Conservation (phyloP, 2,888 invertebrate species). For the Scaptomyza parva region DNA sequence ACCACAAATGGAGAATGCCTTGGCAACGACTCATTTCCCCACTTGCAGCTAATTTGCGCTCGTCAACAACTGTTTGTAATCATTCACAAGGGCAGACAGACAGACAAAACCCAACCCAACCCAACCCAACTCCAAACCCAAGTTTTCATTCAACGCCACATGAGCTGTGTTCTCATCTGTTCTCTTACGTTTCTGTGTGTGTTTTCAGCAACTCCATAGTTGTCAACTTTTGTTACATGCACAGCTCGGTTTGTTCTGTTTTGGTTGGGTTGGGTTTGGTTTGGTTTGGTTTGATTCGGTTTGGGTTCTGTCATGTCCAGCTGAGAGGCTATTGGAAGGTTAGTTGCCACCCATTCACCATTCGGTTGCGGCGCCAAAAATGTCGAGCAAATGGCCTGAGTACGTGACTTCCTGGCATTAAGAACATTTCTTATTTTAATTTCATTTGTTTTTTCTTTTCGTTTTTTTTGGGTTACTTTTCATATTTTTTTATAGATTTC, state of each 20-base stretch:
- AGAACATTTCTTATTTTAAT: slow-evolving; percentile 60
- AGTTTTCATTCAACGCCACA: slow-evolving; percentile 13
- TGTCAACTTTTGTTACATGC: slow-evolving; percentile 53
- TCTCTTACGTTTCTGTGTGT: too few relatives aligned
- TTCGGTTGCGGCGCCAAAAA: not conserved
- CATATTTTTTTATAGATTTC: slow-evolving; percentile 45
- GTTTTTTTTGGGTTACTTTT: slow-evolving; percentile 16
- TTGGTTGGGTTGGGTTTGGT: not conserved
- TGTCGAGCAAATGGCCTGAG: slow-evolving; percentile 30
- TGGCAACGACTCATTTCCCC: slow-evolving; percentile 29
- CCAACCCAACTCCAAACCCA: slow-evolving; percentile 2
- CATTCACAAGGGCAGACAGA: slow-evolving; percentile 48
- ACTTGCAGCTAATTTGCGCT: slow-evolving; percentile 58
- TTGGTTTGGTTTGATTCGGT: not conserved
- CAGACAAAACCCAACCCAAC: slow-evolving; percentile 24
- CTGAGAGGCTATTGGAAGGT: not conserved
- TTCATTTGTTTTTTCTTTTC: slow-evolving; percentile 20
- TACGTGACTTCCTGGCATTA: slow-evolving; percentile 56
- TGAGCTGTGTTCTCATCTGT: slow-evolving; percentile 7
- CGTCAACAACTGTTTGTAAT: slow-evolving; percentile 65
- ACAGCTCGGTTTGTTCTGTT: slow-evolving; percentile 1
- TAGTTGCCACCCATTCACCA: slow-evolving; percentile 26
- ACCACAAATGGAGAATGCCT: slow-evolving; percentile 32
- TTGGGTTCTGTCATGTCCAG: slow-evolving; percentile 56
- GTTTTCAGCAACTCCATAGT: slow-evolving; percentile 17